Evolutionary conservation across 2,113 vertebrate species (phyloP), one percentile per base, ranked within the genome.

Genomic region (Peucedramus taeniatus): DNA sequence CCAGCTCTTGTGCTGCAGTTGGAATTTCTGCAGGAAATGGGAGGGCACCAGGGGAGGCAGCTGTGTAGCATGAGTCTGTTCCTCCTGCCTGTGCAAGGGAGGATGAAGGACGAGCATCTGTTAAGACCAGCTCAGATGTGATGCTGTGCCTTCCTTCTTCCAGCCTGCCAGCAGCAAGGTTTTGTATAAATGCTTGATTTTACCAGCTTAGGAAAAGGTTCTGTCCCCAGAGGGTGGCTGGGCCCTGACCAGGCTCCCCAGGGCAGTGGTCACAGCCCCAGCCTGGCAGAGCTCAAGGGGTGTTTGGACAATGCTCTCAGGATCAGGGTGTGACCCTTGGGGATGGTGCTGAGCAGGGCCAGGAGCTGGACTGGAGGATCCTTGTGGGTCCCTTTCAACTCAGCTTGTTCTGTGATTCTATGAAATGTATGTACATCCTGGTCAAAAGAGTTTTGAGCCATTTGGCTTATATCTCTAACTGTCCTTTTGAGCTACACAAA

Each of bases 11-110:
- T 68, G 37, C 68, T 69, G 69, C 33, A 26, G 3, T 7, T 74
- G 47, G 26, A 50, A 12, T 13, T 87, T 26, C 45, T 37, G 35
- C 51, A 31, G 27, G 37, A 66, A 56, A 8, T 45, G 27, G 24
- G 56, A 80, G 71, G 37, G 63, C 26, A 16, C 3, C 17, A 5
- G 21, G 11, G 45, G 40, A 35, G 5, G 39, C 30, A 47, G 44
- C n/a, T 86, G 49, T 5, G 8, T 39, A 11, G 18, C 0, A 2
- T 0, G 1, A 61, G 24, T 19, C 37, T 15, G 60, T 30, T 40
- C 15, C 19, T 59, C 45, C 10, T 74, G 19, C 60, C 50, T 54
- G 22, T 9, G 44, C 37, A 22, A 28, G 56, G n/a, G 56, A n/a
- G 15, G 22, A 4, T 50, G n/a, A 47, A 75, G 49, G 53, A 37